Conservation (phyloP, 1,140 invertebrate genomes). For the Trichomalopsis sarcophagae region DNA sequence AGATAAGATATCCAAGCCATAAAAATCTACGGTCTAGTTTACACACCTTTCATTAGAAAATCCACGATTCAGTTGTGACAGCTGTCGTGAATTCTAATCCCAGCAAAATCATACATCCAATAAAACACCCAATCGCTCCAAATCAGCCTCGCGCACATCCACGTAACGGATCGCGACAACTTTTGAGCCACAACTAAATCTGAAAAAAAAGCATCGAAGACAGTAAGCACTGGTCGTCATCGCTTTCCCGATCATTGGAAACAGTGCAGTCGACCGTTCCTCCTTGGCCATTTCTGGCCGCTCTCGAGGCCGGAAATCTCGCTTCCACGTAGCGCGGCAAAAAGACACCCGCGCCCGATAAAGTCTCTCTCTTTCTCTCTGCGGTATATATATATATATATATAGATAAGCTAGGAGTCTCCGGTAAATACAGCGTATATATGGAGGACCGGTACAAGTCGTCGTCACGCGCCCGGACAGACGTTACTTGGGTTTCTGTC, state of each 20-base stretch:
- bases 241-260: too few species aligned
- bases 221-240: too few species aligned
- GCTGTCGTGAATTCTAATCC: background rate
- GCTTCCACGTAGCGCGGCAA: conserved; percentile 11
- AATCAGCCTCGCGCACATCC: background rate
- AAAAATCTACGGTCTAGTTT: too few species aligned
- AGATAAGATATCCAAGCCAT: too few species aligned
- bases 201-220: background rate
- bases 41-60: too few species aligned
- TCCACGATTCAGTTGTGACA: background rate
- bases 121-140: background rate
- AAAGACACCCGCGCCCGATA: conserved; percentile 21
- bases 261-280: background rate
- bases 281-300: conserved; percentile 26
- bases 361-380: background rate
- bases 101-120: background rate
- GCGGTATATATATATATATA: conserved; percentile 3
- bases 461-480: background rate
- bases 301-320: conserved; percentile 20
- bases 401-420: conserved; percentile 19
- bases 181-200: too few species aligned
- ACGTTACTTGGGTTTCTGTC: background rate
- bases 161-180: background rate
- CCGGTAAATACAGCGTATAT: conserved; percentile 14
- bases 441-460: background rate